phyloP scores from a whole-genome alignment of 92 coral and sea anemone genomes.

The Actinostola sp. region DNA sequence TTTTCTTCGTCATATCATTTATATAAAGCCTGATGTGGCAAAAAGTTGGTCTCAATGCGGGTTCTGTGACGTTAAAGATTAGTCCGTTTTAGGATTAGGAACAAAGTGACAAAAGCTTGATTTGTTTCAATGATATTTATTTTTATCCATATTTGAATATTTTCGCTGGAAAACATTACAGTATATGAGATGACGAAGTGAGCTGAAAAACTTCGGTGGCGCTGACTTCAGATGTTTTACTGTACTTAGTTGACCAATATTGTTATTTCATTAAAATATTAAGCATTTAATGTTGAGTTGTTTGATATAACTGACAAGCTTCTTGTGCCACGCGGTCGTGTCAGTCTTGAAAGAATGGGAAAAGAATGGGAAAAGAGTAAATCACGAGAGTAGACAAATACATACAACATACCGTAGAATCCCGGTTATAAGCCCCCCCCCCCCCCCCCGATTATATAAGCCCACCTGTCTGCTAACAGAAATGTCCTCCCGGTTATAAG shows the following conservation, averaged over 20 bases:
- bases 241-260: conserved; percentile 13
- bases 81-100: conserved; percentile 50
- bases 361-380: neutral
- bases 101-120: neutral
- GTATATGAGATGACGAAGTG: conserved; percentile 56
- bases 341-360: neutral
- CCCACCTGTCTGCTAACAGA: too few species aligned
- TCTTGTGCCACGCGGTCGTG: too few species aligned
- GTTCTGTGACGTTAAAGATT: conserved; percentile 29
- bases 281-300: conserved; percentile 3
- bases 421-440: too few species aligned
- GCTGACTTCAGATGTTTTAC: conserved; percentile 62
- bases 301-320: too few species aligned
- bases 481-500: too few species aligned
- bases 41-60: conserved; percentile 22
- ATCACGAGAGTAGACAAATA: neutral
- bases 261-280: conserved; percentile 14
- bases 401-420: too few species aligned
- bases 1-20: neutral
- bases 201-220: conserved; percentile 50
- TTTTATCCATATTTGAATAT: neutral
- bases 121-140: conserved; percentile 27
- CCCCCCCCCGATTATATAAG: too few species aligned
- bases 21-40: conserved; percentile 42
- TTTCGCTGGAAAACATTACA: neutral